These are phyloP conservation scores for Nannobrachium achirus DNA, from an alignment of 2,113 vertebrate species.

Conservation along the genomic window DNA sequence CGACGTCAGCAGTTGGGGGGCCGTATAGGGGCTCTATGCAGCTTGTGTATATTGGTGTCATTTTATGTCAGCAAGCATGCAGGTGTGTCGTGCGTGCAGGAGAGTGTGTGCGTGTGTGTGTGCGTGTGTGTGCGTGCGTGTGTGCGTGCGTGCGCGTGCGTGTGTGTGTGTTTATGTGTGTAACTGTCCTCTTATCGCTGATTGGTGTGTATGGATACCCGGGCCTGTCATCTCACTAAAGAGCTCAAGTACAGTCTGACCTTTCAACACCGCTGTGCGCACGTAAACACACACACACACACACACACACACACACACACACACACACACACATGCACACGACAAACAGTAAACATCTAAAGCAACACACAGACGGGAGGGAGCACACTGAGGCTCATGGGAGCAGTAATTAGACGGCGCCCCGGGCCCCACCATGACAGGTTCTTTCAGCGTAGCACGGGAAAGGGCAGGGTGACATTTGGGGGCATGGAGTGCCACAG, in stretches of 20 bases:
- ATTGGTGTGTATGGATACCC: no score
- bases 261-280: slow-evolving; percentile 49
- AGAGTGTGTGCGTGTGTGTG: slow-evolving; percentile 21
- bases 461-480: slow-evolving; percentile 80
- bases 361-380: slow-evolving; percentile 13
- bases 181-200: no score
- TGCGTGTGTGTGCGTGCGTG: slow-evolving; percentile 33
- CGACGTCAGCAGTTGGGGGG: no score
- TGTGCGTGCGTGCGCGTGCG: slow-evolving; percentile 36
- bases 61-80: no score
- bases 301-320: slow-evolving; percentile 22
- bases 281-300: slow-evolving; percentile 7
- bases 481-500: slow-evolving; percentile 60
- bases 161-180: no score
- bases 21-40: no score
- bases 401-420: slow-evolving; percentile 74
- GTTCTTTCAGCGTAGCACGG: slow-evolving; percentile 64
- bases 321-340: slow-evolving; percentile 3
- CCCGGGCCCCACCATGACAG: slow-evolving; percentile 64
- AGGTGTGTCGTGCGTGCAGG: background rate
- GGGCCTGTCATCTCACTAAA: slow-evolving; percentile 45
- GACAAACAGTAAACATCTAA: background rate
- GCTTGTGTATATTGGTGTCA: no score
- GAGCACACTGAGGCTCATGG: slow-evolving; percentile 25
- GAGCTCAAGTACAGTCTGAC: slow-evolving; percentile 56